Conservation (phyloP, 2,888 invertebrate species). For the Tigriopus californicus region DNA sequence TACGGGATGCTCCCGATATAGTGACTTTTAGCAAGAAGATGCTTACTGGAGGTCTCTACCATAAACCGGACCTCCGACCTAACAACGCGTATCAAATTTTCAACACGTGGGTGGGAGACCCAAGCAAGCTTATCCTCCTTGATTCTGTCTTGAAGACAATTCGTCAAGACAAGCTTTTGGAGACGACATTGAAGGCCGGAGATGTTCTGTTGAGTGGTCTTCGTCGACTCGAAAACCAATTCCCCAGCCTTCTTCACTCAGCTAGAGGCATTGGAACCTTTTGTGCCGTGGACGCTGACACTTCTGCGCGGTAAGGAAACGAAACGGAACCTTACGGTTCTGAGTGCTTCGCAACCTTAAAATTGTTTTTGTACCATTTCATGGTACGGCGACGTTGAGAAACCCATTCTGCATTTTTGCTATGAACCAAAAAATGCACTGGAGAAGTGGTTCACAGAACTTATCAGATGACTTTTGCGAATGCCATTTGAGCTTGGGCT, state of each 20-base stretch:
- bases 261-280: constrained; percentile 75
- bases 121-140: constrained; percentile 61
- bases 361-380: too few relatives aligned
- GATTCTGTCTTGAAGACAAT: constrained; percentile 67
- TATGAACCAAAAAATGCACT: too few relatives aligned
- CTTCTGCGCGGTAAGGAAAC: constrained; percentile 47
- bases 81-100: constrained; percentile 68
- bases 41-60: constrained; percentile 86
- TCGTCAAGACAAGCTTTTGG: constrained; percentile 21
- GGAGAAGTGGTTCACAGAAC: too few relatives aligned
- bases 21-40: constrained; percentile 97
- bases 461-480: too few relatives aligned
- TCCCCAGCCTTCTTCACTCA: constrained; percentile 47
- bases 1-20: constrained; percentile 67
- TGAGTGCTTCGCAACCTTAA: too few relatives aligned
- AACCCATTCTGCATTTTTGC: too few relatives aligned
- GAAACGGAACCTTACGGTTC: too few relatives aligned
- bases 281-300: constrained; percentile 51
- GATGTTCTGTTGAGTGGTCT: constrained; percentile 11
- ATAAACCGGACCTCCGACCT: constrained; percentile 47
- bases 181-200: constrained; percentile 20
- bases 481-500: too few relatives aligned
- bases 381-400: too few relatives aligned
- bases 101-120: constrained; percentile 99
- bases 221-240: constrained; percentile 39